These are phyloP conservation scores for Neosilurus mollespiculum DNA, from an alignment of 2,797 vertebrate species.

Conservation along the genomic window DNA sequence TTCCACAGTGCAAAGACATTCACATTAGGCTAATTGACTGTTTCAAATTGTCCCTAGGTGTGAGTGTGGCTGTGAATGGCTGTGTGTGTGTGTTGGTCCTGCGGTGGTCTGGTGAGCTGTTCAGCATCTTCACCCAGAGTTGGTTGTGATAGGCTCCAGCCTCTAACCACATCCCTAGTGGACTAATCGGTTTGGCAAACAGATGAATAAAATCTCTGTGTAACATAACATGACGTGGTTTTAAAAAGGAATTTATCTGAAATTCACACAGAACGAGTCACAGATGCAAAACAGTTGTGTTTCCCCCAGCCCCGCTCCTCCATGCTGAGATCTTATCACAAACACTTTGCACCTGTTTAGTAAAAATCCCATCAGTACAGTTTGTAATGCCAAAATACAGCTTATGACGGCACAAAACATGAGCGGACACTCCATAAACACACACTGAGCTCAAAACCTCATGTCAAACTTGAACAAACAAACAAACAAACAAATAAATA, in stretches of 20 bases:
- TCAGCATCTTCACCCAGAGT: no score
- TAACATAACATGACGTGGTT: neutral
- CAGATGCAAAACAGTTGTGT: neutral
- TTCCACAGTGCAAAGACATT: no score
- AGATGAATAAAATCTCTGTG: no score
- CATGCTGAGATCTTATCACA: neutral
- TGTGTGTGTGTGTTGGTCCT: no score
- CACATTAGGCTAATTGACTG: no score
- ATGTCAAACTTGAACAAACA: neutral
- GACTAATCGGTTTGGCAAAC: no score
- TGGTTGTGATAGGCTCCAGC: no score
- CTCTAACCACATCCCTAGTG: no score
- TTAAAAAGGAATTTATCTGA: neutral
- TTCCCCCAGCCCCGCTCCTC: neutral
- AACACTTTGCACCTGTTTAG: constrained; percentile 5
- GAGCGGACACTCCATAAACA: neutral
- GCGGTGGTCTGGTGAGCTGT: no score
- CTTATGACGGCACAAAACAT: neutral
- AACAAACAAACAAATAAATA: neutral
- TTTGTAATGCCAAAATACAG: constrained; percentile 7
- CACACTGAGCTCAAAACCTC: neutral
- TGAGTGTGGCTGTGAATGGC: no score
- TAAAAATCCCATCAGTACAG: neutral
- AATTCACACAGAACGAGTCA: neutral
- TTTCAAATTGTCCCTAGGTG: no score